Base-by-base conservation (phyloP, 2,888 invertebrate species). In the Parnassius mnemosyne region DNA sequence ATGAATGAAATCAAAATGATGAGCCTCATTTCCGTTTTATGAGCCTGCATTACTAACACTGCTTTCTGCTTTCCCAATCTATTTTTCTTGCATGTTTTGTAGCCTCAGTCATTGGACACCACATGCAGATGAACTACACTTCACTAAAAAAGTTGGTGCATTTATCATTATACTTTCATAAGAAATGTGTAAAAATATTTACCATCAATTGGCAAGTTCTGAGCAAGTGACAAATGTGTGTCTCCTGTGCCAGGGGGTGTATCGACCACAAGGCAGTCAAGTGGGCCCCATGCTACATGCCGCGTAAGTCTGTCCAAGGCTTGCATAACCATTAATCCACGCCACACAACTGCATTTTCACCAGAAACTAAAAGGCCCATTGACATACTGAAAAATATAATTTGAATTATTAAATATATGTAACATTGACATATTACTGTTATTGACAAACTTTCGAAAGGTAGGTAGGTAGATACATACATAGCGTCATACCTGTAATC, bases 201-300 rank as follows among this genome's bases (percentile, higher is more conserved):
- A 93, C 97, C 98, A 76, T 95, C 92, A 53, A 98, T 94, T 1
- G 97, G 96, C 55, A 98, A 89, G 85, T 96, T 97, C 85, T 99
- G 99, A 51, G 96, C 93, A 1, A 99, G 92, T 0, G 98, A 97
- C 1, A 99, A 91, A 80, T 98, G 98, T 0, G 97, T 97, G 84
- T 99, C 99, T 0, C 99, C 99, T 0, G 99, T 99, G 44, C 99
- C 99, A 0, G 99, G 99, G 3, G 99, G 99, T 72, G 98, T 98
- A 86, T 99, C 99, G 0, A 99, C 93, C 13, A 99, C 92, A 62
- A 99, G 93, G 79, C 96, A 95, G 89, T 99, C 98, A 58, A 97
- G 89, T 0, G 95, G 94, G 3, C 94, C 95, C 99, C 99, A 99
- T 46, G 94, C 93, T n/a, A 98, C 97, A 71, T 97, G 95, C 68